Evolutionary conservation across 2,888 invertebrate genomes (phyloP).

Genomic region (Cheilosia scutellata): DNA sequence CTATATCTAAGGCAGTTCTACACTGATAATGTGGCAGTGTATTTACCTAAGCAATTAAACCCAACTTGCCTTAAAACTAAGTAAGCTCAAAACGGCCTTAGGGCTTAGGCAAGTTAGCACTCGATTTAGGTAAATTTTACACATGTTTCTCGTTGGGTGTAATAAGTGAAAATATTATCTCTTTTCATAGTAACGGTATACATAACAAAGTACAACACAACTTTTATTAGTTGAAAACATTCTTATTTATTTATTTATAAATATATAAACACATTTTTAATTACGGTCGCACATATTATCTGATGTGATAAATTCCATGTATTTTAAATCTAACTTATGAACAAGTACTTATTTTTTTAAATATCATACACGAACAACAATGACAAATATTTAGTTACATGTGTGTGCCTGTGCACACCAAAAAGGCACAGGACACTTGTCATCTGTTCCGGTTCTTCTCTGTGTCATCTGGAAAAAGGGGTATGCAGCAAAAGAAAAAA

Average conservation of each 20-base stretch:
- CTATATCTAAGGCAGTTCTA: too few species aligned
- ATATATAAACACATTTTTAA: constrained; percentile 11
- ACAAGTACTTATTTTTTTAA: constrained; percentile 37
- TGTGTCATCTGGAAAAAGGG: not conserved
- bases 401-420: too few species aligned
- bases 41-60: too few species aligned
- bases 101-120: too few species aligned
- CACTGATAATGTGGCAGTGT: too few species aligned
- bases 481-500: constrained; percentile 22
- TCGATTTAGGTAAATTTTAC: too few species aligned
- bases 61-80: too few species aligned
- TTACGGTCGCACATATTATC: constrained; percentile 1
- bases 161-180: too few species aligned
- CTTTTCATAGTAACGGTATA: too few species aligned
- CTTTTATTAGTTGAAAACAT: not conserved
- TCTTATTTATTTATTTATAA: constrained; percentile 22
- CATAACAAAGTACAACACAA: too few species aligned
- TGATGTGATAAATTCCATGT: not conserved
- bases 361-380: constrained; percentile 39
- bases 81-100: too few species aligned
- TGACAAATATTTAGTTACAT: not conserved
- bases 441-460: not conserved
- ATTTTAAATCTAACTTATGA: constrained; percentile 44
- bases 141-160: too few species aligned
- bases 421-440: constrained; percentile 41